Conservation (phyloP, 2,888 invertebrate genomes). For the Ormyrus nitidulus region DNA sequence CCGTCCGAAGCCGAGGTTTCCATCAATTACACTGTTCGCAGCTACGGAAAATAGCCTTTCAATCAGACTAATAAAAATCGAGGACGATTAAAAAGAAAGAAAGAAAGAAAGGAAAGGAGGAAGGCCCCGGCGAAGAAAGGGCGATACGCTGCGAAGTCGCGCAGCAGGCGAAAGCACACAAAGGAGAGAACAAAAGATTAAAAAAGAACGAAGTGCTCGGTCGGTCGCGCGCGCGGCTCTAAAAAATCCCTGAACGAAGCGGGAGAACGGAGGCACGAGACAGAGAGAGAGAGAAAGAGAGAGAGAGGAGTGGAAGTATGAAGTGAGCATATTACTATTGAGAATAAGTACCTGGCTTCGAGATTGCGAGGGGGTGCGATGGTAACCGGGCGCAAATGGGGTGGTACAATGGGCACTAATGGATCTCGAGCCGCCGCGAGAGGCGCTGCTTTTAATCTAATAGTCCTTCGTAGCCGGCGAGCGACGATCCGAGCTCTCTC, state of each 20-base stretch:
- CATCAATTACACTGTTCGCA: conserved; percentile 31
- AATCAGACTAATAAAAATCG: conserved; percentile 46
- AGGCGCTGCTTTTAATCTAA: conserved; percentile 76
- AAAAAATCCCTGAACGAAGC: conserved; percentile 46
- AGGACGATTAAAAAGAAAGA: background rate
- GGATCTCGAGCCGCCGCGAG: conserved; percentile 75
- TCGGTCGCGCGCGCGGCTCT: conserved; percentile 7
- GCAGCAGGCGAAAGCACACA: conserved; percentile 20
- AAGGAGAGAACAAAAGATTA: conserved; percentile 46
- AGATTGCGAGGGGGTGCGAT: conserved; percentile 66
- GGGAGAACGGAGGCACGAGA: conserved; percentile 25
- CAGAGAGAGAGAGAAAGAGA: conserved; percentile 49
- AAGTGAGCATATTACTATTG: conserved; percentile 76
- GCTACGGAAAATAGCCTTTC: conserved; percentile 47
- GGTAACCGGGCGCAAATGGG: conserved; percentile 72
- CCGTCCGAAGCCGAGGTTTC: conserved; percentile 20
- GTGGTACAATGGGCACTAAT: conserved; percentile 75
- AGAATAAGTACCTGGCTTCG: conserved; percentile 75
- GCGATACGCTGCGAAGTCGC: conserved; percentile 13
- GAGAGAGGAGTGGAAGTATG: conserved; percentile 66
- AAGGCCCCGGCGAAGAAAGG: conserved; percentile 17
- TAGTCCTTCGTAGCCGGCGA: conserved; percentile 72
- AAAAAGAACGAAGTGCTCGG: conserved; percentile 48
- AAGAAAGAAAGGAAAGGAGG: background rate
- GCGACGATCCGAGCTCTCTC: conserved; percentile 61